Evolutionary conservation across 2,888 invertebrate species (phyloP).

Genomic region (Athripsodes cinereus): DNA sequence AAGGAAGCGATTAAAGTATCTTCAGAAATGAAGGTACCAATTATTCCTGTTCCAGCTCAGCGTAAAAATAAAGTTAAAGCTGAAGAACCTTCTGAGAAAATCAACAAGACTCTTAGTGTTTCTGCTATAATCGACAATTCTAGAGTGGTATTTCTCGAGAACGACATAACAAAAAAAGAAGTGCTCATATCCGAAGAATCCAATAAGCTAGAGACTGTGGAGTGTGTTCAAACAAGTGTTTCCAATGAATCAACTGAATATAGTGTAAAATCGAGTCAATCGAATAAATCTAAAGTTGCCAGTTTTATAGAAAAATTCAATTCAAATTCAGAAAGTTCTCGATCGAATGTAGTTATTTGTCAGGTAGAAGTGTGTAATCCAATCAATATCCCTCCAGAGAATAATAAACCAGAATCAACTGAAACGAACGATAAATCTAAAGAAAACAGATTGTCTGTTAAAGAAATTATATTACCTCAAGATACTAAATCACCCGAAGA

Average conservation of each 20-base stretch:
- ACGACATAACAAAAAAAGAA: slow-evolving; percentile 12
- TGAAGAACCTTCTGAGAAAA: not conserved
- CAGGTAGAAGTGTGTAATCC: slow-evolving; percentile 5
- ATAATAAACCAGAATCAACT: no score
- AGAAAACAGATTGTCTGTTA: no score
- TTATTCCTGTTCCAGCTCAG: slow-evolving; percentile 19
- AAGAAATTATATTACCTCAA: no score
- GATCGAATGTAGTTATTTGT: slow-evolving; percentile 5
- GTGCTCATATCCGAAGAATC: slow-evolving; percentile 6
- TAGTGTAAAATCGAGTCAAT: not conserved
- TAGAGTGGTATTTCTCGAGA: slow-evolving; percentile 11
- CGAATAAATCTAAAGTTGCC: slow-evolving; percentile 10
- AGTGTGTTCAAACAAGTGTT: not conserved
- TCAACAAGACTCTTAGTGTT: not conserved
- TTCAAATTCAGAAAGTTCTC: not conserved
- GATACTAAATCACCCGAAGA: no score
- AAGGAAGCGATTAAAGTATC: slow-evolving; percentile 4
- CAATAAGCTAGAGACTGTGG: slow-evolving; percentile 6
- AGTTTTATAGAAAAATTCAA: slow-evolving; percentile 12
- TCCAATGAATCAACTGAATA: not conserved
- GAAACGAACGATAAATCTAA: no score
- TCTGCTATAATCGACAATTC: slow-evolving; percentile 5
- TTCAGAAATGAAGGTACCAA: not conserved
- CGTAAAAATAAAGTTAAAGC: slow-evolving; percentile 20
- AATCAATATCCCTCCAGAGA: not conserved